These are phyloP conservation scores for Campylomormyrus numenius DNA, from an alignment of 2,113 vertebrate genomes.

Conservation along the genomic window DNA sequence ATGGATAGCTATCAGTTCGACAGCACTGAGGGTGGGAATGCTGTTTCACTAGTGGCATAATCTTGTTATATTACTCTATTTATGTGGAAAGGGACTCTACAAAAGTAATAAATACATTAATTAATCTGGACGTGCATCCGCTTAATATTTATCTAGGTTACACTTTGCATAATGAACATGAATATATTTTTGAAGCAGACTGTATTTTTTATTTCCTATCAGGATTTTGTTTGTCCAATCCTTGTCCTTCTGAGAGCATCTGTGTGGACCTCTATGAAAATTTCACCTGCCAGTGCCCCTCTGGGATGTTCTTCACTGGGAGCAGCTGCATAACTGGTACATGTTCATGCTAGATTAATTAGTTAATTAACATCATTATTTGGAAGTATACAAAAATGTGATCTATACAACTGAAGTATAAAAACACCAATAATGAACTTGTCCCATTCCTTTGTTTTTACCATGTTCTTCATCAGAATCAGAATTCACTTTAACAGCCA, in stretches of 20 bases:
- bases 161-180: not conserved
- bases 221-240: not conserved
- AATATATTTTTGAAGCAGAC: not conserved
- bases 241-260: slow-evolving; percentile 37
- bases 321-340: slow-evolving; percentile 15
- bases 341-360: not conserved
- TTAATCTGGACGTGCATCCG: not conserved
- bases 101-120: not conserved
- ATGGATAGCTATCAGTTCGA: not conserved
- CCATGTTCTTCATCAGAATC: not conserved
- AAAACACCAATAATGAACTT: not conserved
- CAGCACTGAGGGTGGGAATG: not conserved
- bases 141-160: not conserved
- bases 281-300: slow-evolving; percentile 40
- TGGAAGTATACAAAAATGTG: not conserved
- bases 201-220: not conserved
- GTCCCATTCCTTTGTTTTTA: not conserved
- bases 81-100: not conserved
- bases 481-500: not conserved
- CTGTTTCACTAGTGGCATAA: not conserved
- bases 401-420: not conserved
- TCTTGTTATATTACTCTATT: not conserved
- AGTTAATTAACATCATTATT: not conserved
- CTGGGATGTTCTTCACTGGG: slow-evolving; percentile 33
- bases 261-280: slow-evolving; percentile 15